phyloP scores from a whole-genome alignment of 2,888 invertebrate genomes.

The Apodemia hepburni region DNA sequence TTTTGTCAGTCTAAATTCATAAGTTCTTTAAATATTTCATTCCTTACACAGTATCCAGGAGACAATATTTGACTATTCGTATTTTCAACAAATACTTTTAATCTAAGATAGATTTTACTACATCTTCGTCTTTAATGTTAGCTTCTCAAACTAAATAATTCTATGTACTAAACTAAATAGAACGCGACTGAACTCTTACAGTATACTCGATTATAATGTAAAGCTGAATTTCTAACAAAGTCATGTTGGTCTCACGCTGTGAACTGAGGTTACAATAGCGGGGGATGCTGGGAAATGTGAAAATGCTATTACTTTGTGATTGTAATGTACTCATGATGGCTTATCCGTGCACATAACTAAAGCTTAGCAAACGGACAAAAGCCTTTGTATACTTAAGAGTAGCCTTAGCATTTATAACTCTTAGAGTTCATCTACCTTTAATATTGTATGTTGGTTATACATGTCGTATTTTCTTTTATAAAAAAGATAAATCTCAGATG shows the following conservation, averaged over 20 bases:
- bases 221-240: conserved; percentile 8
- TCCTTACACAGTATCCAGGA: no score
- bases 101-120: no score
- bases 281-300: conserved; percentile 48
- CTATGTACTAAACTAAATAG: background rate
- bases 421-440: conserved; percentile 4
- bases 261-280: conserved; percentile 23
- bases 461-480: background rate
- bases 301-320: conserved; percentile 46
- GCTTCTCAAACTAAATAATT: background rate
- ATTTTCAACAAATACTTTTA: no score
- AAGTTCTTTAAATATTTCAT: no score
- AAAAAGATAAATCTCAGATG: background rate
- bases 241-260: conserved; percentile 4
- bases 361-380: conserved; percentile 25
- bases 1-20: no score
- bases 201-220: conserved; percentile 5
- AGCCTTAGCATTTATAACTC: background rate
- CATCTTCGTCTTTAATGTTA: background rate
- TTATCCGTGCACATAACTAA: conserved; percentile 31
- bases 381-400: conserved; percentile 4
- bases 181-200: background rate
- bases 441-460: background rate
- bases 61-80: no score
- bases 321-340: conserved; percentile 37